A percentile compares a stretch with the other conserved stretches of the same genome.
Evolutionary conservation across 2,888 invertebrate species (phyloP).

Genomic region (Xestia c-nigrum): DNA sequence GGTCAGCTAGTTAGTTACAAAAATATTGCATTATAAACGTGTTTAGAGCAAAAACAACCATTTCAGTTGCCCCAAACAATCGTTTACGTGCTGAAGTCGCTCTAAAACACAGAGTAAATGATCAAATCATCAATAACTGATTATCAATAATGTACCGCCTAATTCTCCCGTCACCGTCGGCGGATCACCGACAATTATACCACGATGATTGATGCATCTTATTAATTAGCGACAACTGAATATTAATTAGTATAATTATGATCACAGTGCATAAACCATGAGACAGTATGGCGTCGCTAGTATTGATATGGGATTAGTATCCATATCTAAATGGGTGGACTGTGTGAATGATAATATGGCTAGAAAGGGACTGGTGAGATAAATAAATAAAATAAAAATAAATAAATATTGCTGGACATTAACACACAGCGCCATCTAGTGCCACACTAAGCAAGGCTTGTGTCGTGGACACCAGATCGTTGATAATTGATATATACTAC

Average conservation of each 20-base stretch:
- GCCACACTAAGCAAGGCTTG: too few species aligned
- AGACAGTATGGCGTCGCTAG: constrained; percentile 3
- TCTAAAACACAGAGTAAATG: neutral
- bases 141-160: neutral
- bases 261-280: constrained; percentile 6
- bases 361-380: too few species aligned
- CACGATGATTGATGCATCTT: constrained; percentile 14
- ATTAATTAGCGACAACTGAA: constrained; percentile 23
- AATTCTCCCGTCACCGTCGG: constrained; percentile 2
- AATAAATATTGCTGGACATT: too few species aligned
- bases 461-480: too few species aligned
- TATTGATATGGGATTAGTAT: constrained; percentile 7
- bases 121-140: neutral
- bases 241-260: constrained; percentile 21
- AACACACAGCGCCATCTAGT: too few species aligned
- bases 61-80: neutral
- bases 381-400: too few species aligned
- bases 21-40: neutral
- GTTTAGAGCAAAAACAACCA: neutral
- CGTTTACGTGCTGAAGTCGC: neutral
- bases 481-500: too few species aligned
- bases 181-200: neutral
- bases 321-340: neutral
- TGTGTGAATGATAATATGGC: too few species aligned
- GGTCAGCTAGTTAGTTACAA: too few species aligned